These are phyloP conservation scores for Platerodrilus igneus DNA, from an alignment of 2,888 invertebrate genomes.

Conservation along the genomic window DNA sequence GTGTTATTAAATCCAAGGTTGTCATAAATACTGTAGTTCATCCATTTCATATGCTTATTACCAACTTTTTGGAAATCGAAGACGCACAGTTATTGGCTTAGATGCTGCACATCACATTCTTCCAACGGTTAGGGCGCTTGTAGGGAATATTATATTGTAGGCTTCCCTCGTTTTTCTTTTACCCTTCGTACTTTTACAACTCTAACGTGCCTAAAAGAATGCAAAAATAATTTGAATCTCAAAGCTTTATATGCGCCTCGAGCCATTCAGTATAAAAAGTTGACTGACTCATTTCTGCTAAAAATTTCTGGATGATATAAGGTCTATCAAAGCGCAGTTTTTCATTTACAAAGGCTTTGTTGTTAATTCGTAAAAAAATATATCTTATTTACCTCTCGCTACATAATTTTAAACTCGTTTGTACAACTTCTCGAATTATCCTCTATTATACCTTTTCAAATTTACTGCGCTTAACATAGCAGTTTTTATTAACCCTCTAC, in stretches of 20 bases:
- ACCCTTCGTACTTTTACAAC: conserved; percentile 18
- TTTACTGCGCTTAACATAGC: conserved; percentile 1
- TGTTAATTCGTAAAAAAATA: conserved; percentile 15
- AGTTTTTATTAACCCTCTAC: background rate
- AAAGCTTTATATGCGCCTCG: conserved; percentile 21
- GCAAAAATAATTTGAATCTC: conserved; percentile 23
- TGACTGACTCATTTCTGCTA: too few species aligned
- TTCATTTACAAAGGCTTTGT: conserved; percentile 18
- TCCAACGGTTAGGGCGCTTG: conserved; percentile 13
- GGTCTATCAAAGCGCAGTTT: conserved; percentile 10
- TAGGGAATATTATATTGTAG: conserved; percentile 22
- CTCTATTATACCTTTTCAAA: conserved; percentile 10
- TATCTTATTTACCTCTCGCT: conserved; percentile 12
- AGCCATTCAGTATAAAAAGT: conserved; percentile 19
- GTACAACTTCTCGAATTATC: conserved; percentile 13
- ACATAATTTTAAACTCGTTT: conserved; percentile 13
- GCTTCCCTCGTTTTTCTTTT: conserved; percentile 14
- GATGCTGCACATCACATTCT: too few species aligned
- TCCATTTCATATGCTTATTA: too few species aligned
- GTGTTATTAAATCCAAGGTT: too few species aligned
- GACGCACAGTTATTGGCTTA: too few species aligned
- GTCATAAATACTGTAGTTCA: too few species aligned
- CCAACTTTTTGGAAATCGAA: too few species aligned
- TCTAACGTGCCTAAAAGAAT: conserved; percentile 20
- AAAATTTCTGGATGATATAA: too few species aligned